Base-by-base conservation (phyloP, 1,140 invertebrate genomes). In the Oncopodura yosiiana region DNA sequence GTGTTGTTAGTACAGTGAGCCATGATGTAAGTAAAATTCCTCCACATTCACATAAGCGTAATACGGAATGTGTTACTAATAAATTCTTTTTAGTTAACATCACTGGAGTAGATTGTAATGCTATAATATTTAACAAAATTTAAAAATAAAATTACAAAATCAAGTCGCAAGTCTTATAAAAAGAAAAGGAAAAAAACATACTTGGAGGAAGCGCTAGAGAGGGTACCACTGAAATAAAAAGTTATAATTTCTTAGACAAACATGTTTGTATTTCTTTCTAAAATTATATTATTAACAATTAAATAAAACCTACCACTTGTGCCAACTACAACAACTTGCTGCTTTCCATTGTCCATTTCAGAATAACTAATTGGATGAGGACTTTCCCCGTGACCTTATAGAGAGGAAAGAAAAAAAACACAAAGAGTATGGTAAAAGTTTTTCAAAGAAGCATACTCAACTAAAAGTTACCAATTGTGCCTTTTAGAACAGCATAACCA, bases 31-130 rank as follows among this genome's bases (percentile, higher is more conserved):
- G 88, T 16, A 98, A 74, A 58, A 94, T 86, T 60, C 84, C 83
- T 1, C 94, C 94, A 73, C 96, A 90, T 63, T 87, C 84, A 2
- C 93, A 92, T 29, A 95, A 73, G 56, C 81, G 79, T 14, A 99
- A 73, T 26, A 98, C 73, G 4, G 93, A 83, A 60, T 91, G 77
- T 83, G 97, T 94, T 36, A 92, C 94, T 65, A 96, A 89, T 19
- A 99, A 77, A 77, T 99, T 98, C 67, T 97, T 94, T 0, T 92
- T 87, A 4, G 94, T 98, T 65, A 99, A 76, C 89, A 97, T 94
- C 29, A 98, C 94, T n/a, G 88, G 87, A n/a, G 86, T 87, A 71
- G 90, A 87, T 67, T 88, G 85, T 19, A 84, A 81, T 34, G 80
- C 79, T 69, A 67, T 60, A 56, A 49, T 3, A 24, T 23, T 37